Evolutionary conservation across 2,797 vertebrate genomes (phyloP), one percentile per base, ranked within the genome.

Genomic region (Tapirus indicus): DNA sequence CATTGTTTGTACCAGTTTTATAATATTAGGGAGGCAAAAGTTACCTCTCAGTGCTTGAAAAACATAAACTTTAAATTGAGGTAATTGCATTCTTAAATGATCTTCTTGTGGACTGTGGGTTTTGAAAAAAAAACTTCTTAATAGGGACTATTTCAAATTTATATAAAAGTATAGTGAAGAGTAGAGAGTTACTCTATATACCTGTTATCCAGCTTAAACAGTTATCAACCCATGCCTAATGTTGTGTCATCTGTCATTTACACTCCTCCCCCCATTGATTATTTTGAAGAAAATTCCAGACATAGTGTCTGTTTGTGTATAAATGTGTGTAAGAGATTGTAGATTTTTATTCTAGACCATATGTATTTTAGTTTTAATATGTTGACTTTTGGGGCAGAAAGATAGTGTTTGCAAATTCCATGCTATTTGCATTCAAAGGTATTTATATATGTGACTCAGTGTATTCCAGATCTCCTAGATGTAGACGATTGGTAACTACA

Each of bases 51-150:
- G 18, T 77, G 35, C 49, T 80, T 27, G 14, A 60, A 56, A 96
- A 97, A 74, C 25, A 52, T 52, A 77, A 89, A 68, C 10, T 79
- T 84, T 79, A 54, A 83, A 66, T 64, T 60, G 77, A 95, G 41
- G 7, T 64, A 64, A 25, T 62, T 80, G 87, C 27, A 74, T 74
- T 92, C 64, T 88, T 83, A 91, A 86, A n/a, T 74, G 29, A 92
- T 92, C 16, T n/a, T 77, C 21, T 78, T 66, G 58, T 29, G 8
- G 23, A 25, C 44, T 64, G 3, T 96, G 44, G 7, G 25, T 87
- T 93, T 84, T 69, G 32, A 71, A 91, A 49, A 75, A 38, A 47
- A 87, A 66, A 32, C 41, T 74, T 94, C 87, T 66, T 21, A 88
- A 68, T 66, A 35, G 78, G 7, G n/a, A 85, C 62, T 91, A 32